A percentile compares a stretch with the other conserved stretches of the same genome.
Evolutionary conservation across 1,140 invertebrate species (phyloP).

Genomic region (Drosophila nigromelanica): DNA sequence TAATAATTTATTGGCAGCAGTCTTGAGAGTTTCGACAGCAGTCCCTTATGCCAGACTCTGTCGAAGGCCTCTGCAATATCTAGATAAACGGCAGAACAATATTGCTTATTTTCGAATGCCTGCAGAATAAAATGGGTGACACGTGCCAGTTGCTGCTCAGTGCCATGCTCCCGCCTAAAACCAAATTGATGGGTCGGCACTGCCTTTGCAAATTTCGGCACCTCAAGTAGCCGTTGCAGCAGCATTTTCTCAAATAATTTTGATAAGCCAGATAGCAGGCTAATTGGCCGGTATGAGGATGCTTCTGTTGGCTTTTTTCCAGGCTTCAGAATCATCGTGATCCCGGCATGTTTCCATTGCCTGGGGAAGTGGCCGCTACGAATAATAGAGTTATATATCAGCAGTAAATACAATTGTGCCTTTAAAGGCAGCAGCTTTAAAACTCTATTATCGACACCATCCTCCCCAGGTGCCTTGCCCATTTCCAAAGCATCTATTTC

Average conservation of each 20-base stretch:
- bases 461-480: conserved; percentile 13
- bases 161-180: not conserved
- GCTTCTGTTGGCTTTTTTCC: conserved; percentile 2
- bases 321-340: conserved; percentile 16
- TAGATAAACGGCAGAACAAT: not conserved
- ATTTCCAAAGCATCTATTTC: not conserved
- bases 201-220: not conserved
- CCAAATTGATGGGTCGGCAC: not conserved
- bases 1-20: not conserved
- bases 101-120: not conserved
- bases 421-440: conserved; percentile 4
- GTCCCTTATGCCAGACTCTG: not conserved
- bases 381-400: conserved; percentile 16
- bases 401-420: not conserved
- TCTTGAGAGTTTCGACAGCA: not conserved
- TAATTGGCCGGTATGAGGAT: no score
- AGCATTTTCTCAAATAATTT: not conserved
- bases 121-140: not conserved
- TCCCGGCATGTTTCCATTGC: conserved; percentile 21
- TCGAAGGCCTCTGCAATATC: not conserved
- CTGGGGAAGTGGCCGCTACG: not conserved
- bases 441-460: conserved; percentile 4
- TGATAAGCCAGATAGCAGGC: not conserved
- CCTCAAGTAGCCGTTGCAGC: not conserved
- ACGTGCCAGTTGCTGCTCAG: not conserved